phyloP scores from a whole-genome alignment of 2,113 vertebrate species.

The Neogale vison region DNA sequence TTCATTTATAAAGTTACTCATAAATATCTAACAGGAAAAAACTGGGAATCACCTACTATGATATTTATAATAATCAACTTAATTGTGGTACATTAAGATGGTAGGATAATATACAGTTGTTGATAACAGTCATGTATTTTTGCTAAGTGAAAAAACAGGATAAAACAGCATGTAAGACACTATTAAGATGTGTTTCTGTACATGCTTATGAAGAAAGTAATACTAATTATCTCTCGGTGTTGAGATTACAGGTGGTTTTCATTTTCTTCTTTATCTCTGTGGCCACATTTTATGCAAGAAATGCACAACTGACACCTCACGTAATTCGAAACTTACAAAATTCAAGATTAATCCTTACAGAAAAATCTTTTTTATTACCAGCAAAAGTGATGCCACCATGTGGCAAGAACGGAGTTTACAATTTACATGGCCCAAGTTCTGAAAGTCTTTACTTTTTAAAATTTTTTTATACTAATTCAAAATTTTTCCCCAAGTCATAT shows the following conservation, averaged over 20 bases:
- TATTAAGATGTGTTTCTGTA: constrained; percentile 30
- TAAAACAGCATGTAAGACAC: not conserved
- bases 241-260: not conserved
- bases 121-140: not conserved
- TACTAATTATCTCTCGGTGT: not conserved
- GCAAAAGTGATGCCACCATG: not conserved
- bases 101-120: not conserved
- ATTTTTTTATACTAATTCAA: not conserved
- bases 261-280: not conserved
- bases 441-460: not conserved
- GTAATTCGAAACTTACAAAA: constrained; percentile 30
- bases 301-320: not conserved
- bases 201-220: not conserved
- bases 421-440: not conserved
- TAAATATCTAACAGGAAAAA: constrained; percentile 25
- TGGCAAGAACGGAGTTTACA: constrained; percentile 23
- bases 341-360: constrained; percentile 27
- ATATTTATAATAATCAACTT: not conserved
- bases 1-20: not conserved
- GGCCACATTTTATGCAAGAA: not conserved
- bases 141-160: constrained; percentile 16
- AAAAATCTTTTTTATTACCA: constrained; percentile 31
- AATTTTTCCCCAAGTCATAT: not conserved
- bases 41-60: not conserved
- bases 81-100: not conserved